Evolutionary conservation across 35 echinoderm and acorn worm species (phyloP).

Genomic region (Holothuria glaberrima): DNA sequence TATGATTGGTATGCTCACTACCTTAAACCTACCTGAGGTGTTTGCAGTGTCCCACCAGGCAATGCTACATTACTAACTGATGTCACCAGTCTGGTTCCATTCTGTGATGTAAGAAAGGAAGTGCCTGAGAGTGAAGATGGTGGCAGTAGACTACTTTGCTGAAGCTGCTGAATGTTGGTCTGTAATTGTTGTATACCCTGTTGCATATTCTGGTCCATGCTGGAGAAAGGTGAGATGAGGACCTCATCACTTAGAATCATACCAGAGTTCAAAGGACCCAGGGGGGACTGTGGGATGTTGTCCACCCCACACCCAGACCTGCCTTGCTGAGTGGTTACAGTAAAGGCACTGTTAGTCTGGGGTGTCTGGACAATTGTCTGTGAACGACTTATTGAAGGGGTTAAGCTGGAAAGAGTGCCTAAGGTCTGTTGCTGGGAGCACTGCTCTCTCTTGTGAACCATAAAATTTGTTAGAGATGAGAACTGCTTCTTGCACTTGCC

Average conservation of each 20-base stretch:
- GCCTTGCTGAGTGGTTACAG: slow-evolving; percentile 63
- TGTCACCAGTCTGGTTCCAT: slow-evolving; percentile 37
- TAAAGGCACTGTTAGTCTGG: slow-evolving; percentile 84
- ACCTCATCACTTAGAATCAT: slow-evolving; percentile 95
- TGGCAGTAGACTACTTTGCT: slow-evolving; percentile 52
- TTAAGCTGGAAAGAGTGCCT: slow-evolving; percentile 31
- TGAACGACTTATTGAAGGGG: slow-evolving; percentile 21
- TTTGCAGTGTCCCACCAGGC: slow-evolving; percentile 27
- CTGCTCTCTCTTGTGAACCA: slow-evolving; percentile 92
- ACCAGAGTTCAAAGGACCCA: slow-evolving; percentile 74
- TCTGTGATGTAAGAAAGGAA: slow-evolving; percentile 41
- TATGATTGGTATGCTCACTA: too few species aligned
- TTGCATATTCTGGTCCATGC: slow-evolving; percentile 85
- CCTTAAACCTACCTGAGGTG: slow-evolving; percentile 20
- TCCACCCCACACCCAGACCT: slow-evolving; percentile 47
- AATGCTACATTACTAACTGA: slow-evolving; percentile 46
- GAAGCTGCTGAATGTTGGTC: slow-evolving; percentile 70
- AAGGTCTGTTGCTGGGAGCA: slow-evolving; percentile 55
- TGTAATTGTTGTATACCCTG: slow-evolving; percentile 84
- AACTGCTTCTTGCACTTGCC: slow-evolving; percentile 99
- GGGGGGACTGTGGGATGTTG: slow-evolving; percentile 65
- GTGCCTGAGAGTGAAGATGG: slow-evolving; percentile 19
- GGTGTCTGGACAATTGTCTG: slow-evolving; percentile 40
- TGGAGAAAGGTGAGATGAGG: slow-evolving; percentile 84
- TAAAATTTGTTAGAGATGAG: slow-evolving; percentile 85